Evolutionary conservation across 2,113 vertebrate species (phyloP), one percentile per base, ranked within the genome.

Genomic region (Actinemys pallida): DNA sequence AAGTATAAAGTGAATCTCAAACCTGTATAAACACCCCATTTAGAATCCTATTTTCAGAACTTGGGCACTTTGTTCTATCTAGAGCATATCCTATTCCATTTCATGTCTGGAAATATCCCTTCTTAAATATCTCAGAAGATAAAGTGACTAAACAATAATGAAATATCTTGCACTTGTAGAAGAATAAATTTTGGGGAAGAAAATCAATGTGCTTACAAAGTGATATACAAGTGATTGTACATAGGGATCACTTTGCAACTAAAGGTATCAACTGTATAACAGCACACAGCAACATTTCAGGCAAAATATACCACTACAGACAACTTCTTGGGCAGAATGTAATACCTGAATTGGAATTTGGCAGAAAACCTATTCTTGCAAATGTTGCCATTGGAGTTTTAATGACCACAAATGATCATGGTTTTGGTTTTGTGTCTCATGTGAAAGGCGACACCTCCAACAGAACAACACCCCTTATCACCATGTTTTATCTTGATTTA

Each of bases 41-140:
- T 7, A 83, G 25, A 85, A 42, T 2, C 6, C 4, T 83, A 35
- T 69, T 88, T 49, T 3, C 4, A 50, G 49, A 86, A 84, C 9
- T 76, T 31, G 45, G 2, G 3, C 29, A 84, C 13, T 81, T 62
- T 45, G 25, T 19, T 94, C 22, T 79, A 56, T 93, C 25, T 79
- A 53, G 20, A 83, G 35, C 16, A 88, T 54, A 57, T 49, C 56
- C 13, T 78, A 72, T 81, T 39, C 75, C 83, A 50, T 91, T 92
- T 92, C 75, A 89, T 47, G 53, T 11, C 57, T 78, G 88, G 62
- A 95, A 95, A 94, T 65, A 93, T 35, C 47, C 79, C 81, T 89
- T 82, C 92, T 88, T 91, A 83, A 90, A 86, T 72, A 93, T 35
- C 19, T 96, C 75, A 92, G 75, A 95, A 95, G 87, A 90, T 59